Evolutionary conservation across 1,140 invertebrate species (phyloP).

Genomic region (Hypothenemus hampei): DNA sequence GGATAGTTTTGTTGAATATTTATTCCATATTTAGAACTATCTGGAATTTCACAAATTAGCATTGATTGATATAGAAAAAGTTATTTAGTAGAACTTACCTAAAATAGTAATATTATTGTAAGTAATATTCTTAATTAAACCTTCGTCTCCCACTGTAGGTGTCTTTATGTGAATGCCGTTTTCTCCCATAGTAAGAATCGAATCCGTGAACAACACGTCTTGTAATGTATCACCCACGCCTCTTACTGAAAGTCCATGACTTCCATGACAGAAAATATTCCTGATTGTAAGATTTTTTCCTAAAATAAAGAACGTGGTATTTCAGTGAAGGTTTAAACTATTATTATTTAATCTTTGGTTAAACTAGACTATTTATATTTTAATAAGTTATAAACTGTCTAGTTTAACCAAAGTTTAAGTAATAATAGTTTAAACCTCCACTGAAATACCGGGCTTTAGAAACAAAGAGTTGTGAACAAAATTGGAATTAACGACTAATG

Average conservation of each 20-base stretch:
- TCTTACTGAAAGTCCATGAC: conserved; percentile 11
- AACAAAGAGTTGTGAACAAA: too few relatives aligned
- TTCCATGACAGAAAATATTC: conserved; percentile 19
- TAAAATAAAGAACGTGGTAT: conserved; percentile 9
- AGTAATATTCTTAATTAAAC: conserved; percentile 14
- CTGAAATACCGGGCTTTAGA: too few relatives aligned
- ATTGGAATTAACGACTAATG: too few relatives aligned
- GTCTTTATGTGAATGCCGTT: conserved; percentile 24
- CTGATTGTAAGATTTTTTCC: conserved; percentile 12
- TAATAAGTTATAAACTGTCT: too few relatives aligned
- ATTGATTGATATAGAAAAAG: too few relatives aligned
- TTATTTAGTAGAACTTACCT: too few relatives aligned
- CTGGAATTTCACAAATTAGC: background rate
- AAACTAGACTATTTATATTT: background rate
- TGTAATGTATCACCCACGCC: background rate
- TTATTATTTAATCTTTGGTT: too few relatives aligned
- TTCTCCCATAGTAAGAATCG: conserved; percentile 9
- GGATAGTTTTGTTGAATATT: conserved; percentile 14
- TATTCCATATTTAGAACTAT: conserved; percentile 5
- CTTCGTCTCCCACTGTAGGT: background rate
- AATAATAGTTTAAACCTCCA: too few relatives aligned
- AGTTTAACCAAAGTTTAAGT: too few relatives aligned
- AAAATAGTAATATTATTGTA: conserved; percentile 21
- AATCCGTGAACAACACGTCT: conserved; percentile 4
- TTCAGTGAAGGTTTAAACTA: too few relatives aligned